Base-by-base conservation (phyloP, 2,888 invertebrate species). In the Netelia fuscicornis region DNA sequence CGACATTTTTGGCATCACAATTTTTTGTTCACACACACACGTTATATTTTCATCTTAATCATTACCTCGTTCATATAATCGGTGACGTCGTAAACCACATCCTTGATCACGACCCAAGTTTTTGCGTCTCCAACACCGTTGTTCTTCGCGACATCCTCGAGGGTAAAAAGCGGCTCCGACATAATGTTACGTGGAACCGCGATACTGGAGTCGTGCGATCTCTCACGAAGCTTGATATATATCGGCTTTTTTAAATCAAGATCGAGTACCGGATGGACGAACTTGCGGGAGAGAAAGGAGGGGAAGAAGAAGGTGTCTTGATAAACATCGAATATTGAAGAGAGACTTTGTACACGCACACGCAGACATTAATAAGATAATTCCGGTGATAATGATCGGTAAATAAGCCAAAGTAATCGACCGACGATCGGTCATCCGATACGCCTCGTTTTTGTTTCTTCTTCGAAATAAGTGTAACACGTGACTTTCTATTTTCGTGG, bases 31-130 rank as follows among this genome's bases (percentile, higher is more conserved):
- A 37, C 54, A 11, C 37, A 30, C 10, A 37, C 11, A 3, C 54
- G n/a, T 20, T 11, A 42, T 48, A 20, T 13, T 13, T 17, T 48
- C 2, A 25, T 37, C 17, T 0, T 37, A 37, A 6, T 37, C 52
- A 17, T 92, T 92, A 96, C 96, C 94, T 96, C 94, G 8, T 95
- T 90, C 0, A 96, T 86, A 90, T 96, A 97, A 9, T 94, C 94
- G 1, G 96, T 96, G 86, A 97, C 95, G 93, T 97, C 96, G 90
- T 97, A 97, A 2, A 97, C 96, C 30, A 89, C 91, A 90, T 96
- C 95, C 89, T 95, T 95, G 88, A 96, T 94, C 37, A 97, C 94
- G 65, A 97, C 92, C 97, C 97, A 97, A 0, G 94, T 91, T 0
- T 94, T 94, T 0, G 94, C 90, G 2, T 94, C 95, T 54, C 95